These are phyloP conservation scores for Popillia japonica DNA, from an alignment of 1,140 invertebrate species.

Conservation along the genomic window DNA sequence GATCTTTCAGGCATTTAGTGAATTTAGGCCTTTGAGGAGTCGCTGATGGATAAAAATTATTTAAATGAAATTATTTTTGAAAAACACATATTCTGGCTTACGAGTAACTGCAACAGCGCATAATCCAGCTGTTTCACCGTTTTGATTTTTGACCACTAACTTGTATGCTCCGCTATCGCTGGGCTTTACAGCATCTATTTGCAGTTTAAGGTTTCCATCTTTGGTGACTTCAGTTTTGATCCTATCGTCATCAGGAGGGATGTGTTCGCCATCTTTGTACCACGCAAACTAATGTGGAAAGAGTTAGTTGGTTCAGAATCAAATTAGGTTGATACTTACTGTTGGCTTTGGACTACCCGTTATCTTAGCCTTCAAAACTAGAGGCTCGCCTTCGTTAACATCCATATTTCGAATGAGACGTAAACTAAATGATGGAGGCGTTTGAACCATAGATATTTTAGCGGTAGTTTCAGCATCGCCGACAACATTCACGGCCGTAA, in stretches of 20 bases:
- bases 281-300: conserved; percentile 56
- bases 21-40: conserved; percentile 78
- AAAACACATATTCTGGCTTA: conserved; percentile 62
- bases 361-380: conserved; percentile 78
- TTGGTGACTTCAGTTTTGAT: conserved; percentile 75
- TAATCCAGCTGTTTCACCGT: conserved; percentile 75
- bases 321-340: conserved; percentile 52
- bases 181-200: conserved; percentile 76
- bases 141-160: conserved; percentile 77
- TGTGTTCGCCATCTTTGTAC: conserved; percentile 81
- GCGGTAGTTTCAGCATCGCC: conserved; percentile 73
- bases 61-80: not conserved
- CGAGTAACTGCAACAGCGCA: conserved; percentile 85
- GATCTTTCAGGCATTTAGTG: conserved; percentile 74
- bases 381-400: conserved; percentile 78
- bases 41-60: conserved; percentile 62
- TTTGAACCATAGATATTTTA: conserved; percentile 70
- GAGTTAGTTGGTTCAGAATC: not conserved
- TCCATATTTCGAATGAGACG: conserved; percentile 74
- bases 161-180: conserved; percentile 91
- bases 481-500: conserved; percentile 74
- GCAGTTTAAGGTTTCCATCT: conserved; percentile 80
- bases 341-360: conserved; percentile 86
- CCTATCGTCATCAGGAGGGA: conserved; percentile 69
- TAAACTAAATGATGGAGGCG: conserved; percentile 72